Evolutionary conservation across 2,888 invertebrate species (phyloP), one percentile per base, ranked within the genome.

Genomic region (Panorpa germanica): DNA sequence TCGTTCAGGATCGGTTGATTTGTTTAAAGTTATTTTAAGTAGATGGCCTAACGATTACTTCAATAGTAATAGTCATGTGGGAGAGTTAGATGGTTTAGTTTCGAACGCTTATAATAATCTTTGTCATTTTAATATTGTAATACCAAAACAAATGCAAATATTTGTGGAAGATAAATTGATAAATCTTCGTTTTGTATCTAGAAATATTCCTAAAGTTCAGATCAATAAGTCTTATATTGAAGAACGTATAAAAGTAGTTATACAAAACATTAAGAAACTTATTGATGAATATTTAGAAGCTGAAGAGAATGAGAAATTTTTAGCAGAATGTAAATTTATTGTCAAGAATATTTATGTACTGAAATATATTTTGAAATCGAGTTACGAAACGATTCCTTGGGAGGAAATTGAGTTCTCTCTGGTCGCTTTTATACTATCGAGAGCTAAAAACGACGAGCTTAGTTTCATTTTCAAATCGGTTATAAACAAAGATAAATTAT

Each of bases 341-440:
- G 33, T 31, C 10, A 28, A 37, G 32, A 41, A 41, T 33, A 34
- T 43, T 28, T 29, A 35, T 26, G 15, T 40, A n/a, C 30, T 43
- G 24, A 43, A 43, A 20, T 29, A 31, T 16, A 37, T 37, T 16
- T 28, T 43, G 13, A 43, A 39, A 34, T 34, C 30, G 14, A 42
- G 40, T 2, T 42, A 43, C 28, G 31, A 35, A 21, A 34, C 19
- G 26, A 21, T 43, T 25, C 43, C 42, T 11, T 43, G 43, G 43
- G 43, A 42, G 32, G 43, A 43, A 37, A 40, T 43, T 3, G 42
- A 43, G 25, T 43, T 43, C 34, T 42, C 38, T 32, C 33, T 43
- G 17, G 14, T 40, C 10, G 27, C 29, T 30, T 43, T 41, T 34
- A 20, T 43, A 26, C 36, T 28, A n/a, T 34, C 35, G 16, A n/a